These are phyloP conservation scores for Coelogynopora nodosa DNA, from an alignment of 2,888 invertebrate species.

Conservation along the genomic window DNA sequence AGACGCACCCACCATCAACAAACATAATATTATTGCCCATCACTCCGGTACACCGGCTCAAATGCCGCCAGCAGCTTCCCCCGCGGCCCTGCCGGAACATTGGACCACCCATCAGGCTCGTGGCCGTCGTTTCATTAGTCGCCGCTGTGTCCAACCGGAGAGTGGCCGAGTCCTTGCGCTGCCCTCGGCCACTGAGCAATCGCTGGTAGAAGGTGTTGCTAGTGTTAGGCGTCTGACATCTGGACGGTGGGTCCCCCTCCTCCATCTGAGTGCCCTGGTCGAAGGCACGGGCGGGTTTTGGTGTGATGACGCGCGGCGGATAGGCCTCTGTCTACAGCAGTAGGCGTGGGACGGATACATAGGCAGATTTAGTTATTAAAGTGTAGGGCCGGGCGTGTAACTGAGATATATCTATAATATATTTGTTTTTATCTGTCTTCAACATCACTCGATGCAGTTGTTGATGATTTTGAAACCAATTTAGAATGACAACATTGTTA, in stretches of 20 bases:
- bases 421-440: too few species aligned
- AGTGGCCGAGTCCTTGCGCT: background rate
- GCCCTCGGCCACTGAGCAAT: background rate
- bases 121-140: background rate
- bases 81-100: constrained; percentile 50
- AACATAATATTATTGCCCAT: constrained; percentile 51
- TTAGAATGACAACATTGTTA: too few species aligned
- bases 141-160: background rate
- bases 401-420: too few species aligned
- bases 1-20: constrained; percentile 48
- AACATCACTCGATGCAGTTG: too few species aligned
- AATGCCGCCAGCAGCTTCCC: constrained; percentile 50
- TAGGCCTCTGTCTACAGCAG: background rate
- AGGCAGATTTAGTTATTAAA: too few species aligned
- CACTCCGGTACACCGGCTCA: constrained; percentile 50
- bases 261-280: background rate
- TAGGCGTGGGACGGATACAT: too few species aligned
- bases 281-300: background rate
- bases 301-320: background rate
- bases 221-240: too few species aligned
- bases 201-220: background rate
- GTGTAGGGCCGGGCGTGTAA: too few species aligned
- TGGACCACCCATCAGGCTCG: background rate
- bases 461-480: too few species aligned
- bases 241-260: background rate